These are phyloP conservation scores for Uromys caudimaculatus DNA, from an alignment of 2,797 vertebrate species.

Conservation along the genomic window DNA sequence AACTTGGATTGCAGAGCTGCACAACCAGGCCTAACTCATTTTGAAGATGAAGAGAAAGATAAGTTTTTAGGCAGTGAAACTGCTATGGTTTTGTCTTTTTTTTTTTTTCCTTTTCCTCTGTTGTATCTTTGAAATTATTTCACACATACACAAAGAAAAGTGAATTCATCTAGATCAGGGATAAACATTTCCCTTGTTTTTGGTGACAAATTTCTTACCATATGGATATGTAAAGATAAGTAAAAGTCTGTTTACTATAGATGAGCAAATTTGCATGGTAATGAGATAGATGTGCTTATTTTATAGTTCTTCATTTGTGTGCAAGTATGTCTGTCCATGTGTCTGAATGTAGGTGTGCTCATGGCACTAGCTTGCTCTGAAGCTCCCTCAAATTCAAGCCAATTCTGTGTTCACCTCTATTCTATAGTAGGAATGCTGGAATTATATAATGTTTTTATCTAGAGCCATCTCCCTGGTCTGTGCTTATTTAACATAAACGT, in stretches of 20 bases:
- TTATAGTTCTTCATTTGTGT: background rate
- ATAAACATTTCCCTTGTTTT: background rate
- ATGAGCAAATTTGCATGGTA: background rate
- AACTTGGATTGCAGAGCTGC: background rate
- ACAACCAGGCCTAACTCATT: background rate
- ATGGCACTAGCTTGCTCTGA: background rate
- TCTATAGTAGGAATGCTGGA: background rate
- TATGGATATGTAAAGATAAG: background rate
- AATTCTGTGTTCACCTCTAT: background rate
- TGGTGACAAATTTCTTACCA: background rate
- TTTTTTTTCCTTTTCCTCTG: fast-evolving
- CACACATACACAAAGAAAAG: background rate
- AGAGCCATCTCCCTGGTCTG: background rate
- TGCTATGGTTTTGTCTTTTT: background rate
- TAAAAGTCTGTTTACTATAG: background rate
- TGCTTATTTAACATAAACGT: background rate
- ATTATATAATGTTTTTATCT: background rate
- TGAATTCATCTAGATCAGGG: background rate
- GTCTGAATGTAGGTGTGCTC: background rate
- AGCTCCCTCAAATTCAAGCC: background rate
- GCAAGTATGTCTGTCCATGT: background rate
- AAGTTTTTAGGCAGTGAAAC: background rate
- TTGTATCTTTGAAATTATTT: background rate
- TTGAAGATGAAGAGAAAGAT: background rate
- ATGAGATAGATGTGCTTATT: background rate